Base-by-base conservation (phyloP, 2,888 invertebrate genomes). In the Carterocephalus palaemon region DNA sequence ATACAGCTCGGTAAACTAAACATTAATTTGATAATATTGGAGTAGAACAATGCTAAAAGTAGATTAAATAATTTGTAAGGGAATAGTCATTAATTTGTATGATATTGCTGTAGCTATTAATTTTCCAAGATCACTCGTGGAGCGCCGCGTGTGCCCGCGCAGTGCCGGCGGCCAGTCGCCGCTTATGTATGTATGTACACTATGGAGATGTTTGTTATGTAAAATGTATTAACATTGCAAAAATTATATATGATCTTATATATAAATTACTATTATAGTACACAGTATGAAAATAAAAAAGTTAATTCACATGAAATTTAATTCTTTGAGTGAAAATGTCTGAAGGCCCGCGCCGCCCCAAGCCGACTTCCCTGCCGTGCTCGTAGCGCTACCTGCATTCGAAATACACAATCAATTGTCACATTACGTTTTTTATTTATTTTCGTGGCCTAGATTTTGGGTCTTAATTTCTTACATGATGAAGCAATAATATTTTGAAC, bases 71-170 rank as follows among this genome's bases (percentile, higher is more conserved):
- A 82, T 83, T 84, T 81, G 72, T 86, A 86, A 86, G 85, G 83
- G 80, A 85, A 85, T 86, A 86, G 86, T 86, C 86, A 86, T 86
- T 86, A 85, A 85, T 83, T 84, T 86, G 86, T 86, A 86, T 85
- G 84, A 86, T 86, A 86, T 85, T 84, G 84, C 78, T 79, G 85
- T 86, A 85, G 84, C 78, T 75, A 76, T 82, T 79, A 80, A 77
- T 81, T 83, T 84, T 84, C 76, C 81, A 84, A 82, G 75, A 79
- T 78, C 83, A 80, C 75, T 79, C 71, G 62, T 59, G 57, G 60
- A 59, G 62, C 56, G 59, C 53, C 41, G 41, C 60, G 63, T 67
- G 68, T 71, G 74, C 75, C 68, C 70, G 68, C 66, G 59, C n/a
- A n/a, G n/a, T n/a, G n/a, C n/a, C n/a, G n/a, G 59, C 56, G 55